A percentile compares a stretch with the other conserved stretches of the same genome.
Evolutionary conservation across 2,113 vertebrate genomes (phyloP).

Genomic region (Eptesicus fuscus): DNA sequence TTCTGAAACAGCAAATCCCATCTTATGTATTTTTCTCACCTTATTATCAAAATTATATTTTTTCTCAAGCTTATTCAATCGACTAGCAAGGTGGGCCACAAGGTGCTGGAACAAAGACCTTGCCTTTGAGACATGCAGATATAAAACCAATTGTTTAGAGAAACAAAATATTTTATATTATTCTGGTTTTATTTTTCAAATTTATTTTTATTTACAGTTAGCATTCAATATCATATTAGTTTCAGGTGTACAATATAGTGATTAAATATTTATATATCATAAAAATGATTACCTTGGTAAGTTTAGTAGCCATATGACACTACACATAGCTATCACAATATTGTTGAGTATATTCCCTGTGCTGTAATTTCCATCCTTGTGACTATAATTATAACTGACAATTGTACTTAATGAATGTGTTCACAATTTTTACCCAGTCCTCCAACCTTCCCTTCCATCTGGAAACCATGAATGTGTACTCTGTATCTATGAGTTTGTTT

Average conservation of each 20-base stretch:
- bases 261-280: not conserved
- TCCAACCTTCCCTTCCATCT: not conserved
- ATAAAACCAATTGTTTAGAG: not conserved
- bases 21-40: not conserved
- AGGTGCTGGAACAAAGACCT: not conserved
- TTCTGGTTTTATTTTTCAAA: not conserved
- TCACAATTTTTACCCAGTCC: not conserved
- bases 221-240: not conserved
- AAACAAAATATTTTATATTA: not conserved
- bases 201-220: not conserved
- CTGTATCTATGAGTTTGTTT: not conserved
- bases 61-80: not conserved
- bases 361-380: not conserved
- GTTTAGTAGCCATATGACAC: not conserved
- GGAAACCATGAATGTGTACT: not conserved
- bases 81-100: not conserved
- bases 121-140: not conserved
- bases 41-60: conserved; percentile 35
- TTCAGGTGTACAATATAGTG: not conserved
- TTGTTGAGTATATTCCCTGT: not conserved
- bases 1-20: not conserved
- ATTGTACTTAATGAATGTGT: not conserved
- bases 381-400: not conserved
- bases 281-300: not conserved
- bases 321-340: not conserved